Conservation (phyloP, 2,888 invertebrate genomes). For the Prenolepis imparis region DNA sequence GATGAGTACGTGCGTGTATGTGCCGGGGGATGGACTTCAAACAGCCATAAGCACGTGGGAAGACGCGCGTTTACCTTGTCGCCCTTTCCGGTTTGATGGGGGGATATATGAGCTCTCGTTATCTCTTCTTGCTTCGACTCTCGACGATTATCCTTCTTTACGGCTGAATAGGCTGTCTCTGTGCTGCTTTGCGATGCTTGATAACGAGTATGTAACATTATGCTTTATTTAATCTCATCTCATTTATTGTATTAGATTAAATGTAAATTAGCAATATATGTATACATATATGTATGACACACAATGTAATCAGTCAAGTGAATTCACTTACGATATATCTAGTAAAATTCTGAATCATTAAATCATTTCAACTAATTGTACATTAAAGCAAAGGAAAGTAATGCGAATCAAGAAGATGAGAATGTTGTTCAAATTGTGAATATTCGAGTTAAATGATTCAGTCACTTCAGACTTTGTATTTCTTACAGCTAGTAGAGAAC, state of each 20-base stretch:
- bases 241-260: background rate
- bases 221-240: conserved; percentile 26
- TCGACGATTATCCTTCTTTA: conserved; percentile 71
- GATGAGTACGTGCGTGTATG: conserved; percentile 17
- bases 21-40: conserved; percentile 30
- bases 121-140: conserved; percentile 75
- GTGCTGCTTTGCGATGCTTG: background rate
- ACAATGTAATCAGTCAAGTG: background rate
- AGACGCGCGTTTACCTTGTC: conserved; percentile 68
- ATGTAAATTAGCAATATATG: conserved; percentile 11
- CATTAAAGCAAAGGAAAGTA: background rate
- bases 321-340: background rate
- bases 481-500: background rate
- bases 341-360: background rate
- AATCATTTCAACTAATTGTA: background rate
- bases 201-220: conserved; percentile 36
- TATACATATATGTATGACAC: no score
- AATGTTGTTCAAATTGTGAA: background rate
- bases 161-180: conserved; percentile 58
- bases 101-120: conserved; percentile 69
- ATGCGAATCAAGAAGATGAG: background rate
- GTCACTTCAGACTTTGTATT: background rate
- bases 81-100: conserved; percentile 68
- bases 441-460: background rate
- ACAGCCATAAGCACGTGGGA: conserved; percentile 48